phyloP scores from a whole-genome alignment of 2,888 invertebrate species.

The Nebria salina region DNA sequence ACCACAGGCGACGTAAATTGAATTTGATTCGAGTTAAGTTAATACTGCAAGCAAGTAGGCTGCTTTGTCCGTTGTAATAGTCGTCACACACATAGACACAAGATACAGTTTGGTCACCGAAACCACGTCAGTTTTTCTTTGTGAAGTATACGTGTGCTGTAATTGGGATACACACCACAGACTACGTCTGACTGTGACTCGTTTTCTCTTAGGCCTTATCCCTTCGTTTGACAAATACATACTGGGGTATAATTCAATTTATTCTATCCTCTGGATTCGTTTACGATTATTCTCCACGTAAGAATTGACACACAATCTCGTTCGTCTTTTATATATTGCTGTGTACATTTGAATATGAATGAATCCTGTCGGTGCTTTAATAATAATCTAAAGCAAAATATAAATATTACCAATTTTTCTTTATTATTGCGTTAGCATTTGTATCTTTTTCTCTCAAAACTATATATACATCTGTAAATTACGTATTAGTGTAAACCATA shows the following conservation, averaged over 20 bases:
- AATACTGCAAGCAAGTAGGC: slow-evolving; percentile 37
- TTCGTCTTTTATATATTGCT: not conserved
- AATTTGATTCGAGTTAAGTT: slow-evolving; percentile 44
- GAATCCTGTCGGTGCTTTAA: not conserved
- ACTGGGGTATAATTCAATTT: slow-evolving; percentile 40
- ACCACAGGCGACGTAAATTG: slow-evolving; percentile 42
- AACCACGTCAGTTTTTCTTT: slow-evolving; percentile 36
- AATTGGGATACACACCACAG: slow-evolving; percentile 26
- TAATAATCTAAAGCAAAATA: slow-evolving; percentile 19
- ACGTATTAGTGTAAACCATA: slow-evolving; percentile 45
- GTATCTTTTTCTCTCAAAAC: too few species aligned
- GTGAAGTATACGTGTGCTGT: slow-evolving; percentile 20
- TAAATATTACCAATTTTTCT: slow-evolving; percentile 9
- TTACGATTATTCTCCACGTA: slow-evolving; percentile 36
- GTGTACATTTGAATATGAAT: not conserved
- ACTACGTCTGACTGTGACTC: slow-evolving; percentile 4
- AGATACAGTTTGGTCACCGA: not conserved
- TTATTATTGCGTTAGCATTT: not conserved
- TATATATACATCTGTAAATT: slow-evolving; percentile 45
- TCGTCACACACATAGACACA: slow-evolving; percentile 20
- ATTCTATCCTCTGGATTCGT: slow-evolving; percentile 35
- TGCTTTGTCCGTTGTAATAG: slow-evolving; percentile 38
- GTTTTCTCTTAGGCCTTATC: slow-evolving; percentile 14
- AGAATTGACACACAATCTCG: slow-evolving; percentile 37
- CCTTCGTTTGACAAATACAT: slow-evolving; percentile 28